phyloP scores from a whole-genome alignment of 2,888 invertebrate species.

The Drosophila nigritarsus region DNA sequence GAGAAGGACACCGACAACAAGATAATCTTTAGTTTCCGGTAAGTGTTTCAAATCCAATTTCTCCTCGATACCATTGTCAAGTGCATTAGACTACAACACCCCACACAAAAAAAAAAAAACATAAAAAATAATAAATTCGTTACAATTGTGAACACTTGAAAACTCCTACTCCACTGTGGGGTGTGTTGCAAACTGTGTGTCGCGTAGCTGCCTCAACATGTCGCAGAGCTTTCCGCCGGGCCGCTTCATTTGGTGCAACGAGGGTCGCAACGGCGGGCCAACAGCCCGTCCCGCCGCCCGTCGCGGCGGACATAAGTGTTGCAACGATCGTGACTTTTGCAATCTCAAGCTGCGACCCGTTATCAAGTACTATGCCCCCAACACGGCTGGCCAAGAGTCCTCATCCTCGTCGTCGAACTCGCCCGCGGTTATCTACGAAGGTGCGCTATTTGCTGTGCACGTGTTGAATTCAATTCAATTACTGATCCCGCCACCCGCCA shows the following conservation, averaged over 20 bases:
- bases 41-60: constrained; percentile 81
- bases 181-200: constrained; percentile 24
- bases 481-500: constrained; percentile 9
- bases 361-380: constrained; percentile 77
- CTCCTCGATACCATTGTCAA: not conserved
- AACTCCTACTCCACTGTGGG: constrained; percentile 17
- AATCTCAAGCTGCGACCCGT: constrained; percentile 85
- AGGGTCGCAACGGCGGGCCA: constrained; percentile 82
- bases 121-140: not conserved
- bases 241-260: constrained; percentile 85
- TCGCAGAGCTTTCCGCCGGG: constrained; percentile 84
- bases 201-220: constrained; percentile 83
- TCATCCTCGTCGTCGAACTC: constrained; percentile 15
- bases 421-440: constrained; percentile 65
- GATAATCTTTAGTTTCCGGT: constrained; percentile 91
- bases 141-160: constrained; percentile 2
- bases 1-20: constrained; percentile 82
- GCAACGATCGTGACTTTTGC: constrained; percentile 84
- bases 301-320: constrained; percentile 84
- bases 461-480: constrained; percentile 36
- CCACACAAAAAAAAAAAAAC: not conserved
- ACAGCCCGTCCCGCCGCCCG: constrained; percentile 83
- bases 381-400: constrained; percentile 29
- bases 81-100: constrained; percentile 1
- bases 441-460: constrained; percentile 73